These are phyloP conservation scores for Glyptemys insculpta DNA, from an alignment of 2,797 vertebrate genomes.

Conservation along the genomic window DNA sequence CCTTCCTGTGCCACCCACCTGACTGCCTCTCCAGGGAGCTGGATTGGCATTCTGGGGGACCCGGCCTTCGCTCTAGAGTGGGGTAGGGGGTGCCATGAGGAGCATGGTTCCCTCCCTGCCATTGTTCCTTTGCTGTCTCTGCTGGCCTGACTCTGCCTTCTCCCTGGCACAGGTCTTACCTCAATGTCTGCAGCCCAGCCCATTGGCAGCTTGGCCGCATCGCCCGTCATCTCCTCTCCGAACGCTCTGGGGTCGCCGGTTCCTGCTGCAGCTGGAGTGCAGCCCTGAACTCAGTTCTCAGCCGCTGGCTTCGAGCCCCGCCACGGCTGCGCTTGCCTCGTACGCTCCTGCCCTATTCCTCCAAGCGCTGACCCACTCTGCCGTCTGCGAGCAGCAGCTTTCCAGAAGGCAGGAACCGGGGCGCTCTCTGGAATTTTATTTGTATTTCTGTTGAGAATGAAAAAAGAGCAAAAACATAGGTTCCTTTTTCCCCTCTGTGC, in stretches of 20 bases:
- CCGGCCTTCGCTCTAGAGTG: background rate
- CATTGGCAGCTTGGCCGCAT: constrained; percentile 88
- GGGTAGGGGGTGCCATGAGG: too few species aligned
- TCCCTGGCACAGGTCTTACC: constrained; percentile 83
- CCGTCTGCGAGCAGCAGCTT: background rate
- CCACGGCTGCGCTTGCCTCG: background rate
- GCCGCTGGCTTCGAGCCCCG: background rate
- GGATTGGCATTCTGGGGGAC: background rate
- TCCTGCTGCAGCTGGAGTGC: constrained; percentile 85
- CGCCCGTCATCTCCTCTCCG: constrained; percentile 89
- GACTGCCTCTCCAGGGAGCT: background rate
- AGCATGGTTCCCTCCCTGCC: background rate
- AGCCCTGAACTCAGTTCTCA: constrained; percentile 81
- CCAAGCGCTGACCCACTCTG: background rate
- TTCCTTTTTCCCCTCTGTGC: constrained; percentile 59
- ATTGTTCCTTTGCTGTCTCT: background rate
- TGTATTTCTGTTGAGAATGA: constrained; percentile 84
- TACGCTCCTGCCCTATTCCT: background rate
- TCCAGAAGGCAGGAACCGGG: background rate
- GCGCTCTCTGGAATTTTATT: constrained; percentile 18
- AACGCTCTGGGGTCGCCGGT: constrained; percentile 89
- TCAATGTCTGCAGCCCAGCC: constrained; percentile 90
- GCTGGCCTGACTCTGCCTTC: background rate
- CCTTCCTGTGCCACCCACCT: background rate
- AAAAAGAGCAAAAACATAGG: constrained; percentile 63